Evolutionary conservation across 2,113 vertebrate species (phyloP), one percentile per base, ranked within the genome.

Genomic region (Hippolais icterina): DNA sequence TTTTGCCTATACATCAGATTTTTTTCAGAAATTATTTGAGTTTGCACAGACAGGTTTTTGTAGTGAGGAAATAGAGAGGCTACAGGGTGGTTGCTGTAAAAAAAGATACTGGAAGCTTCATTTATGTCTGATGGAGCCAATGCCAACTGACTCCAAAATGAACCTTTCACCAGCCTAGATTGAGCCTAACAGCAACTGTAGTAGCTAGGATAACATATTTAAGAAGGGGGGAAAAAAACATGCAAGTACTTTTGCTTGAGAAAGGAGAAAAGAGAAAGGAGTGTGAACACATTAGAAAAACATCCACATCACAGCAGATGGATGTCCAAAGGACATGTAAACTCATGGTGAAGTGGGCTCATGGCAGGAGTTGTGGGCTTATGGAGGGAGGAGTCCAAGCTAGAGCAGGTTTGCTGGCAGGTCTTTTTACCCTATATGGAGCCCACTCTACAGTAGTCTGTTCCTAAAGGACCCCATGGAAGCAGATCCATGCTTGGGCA

Each of bases 211-310:
- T 35, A 66, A 23, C 2, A 24, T 18, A 57, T 25, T 57, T 39
- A 39, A 25, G 37, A 50, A 50, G 5, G 4, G 2, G 2, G 1
- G 4, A n/a, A 25, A 37, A 44, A 35, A 27, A 6, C 1, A 20
- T 18, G 6, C 6, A 21, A 10, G 4, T n/a, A 39, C 24, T 65
- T 59, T 25, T 60, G 5, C 29, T 27, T 1, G 47, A 41, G 25
- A 53, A 52, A 52, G 54, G 25, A 57, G 39, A 56, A 56, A 39
- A 37, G 31, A 56, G 33, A 44, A 59, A n/a, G 9, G 20, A 39
- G 5, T 14, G 4, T 28, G 9, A 61, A 11, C 1, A 14, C 27
- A 14, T 68, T 31, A 44, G 7, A 57, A 27, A 9, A 13, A 11
- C 5, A 49, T 6, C 14, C 25, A 14, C 12, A 35, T 22, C 12